Conservation (phyloP, 2,113 vertebrate species). For the Nerophis ophidion region DNA sequence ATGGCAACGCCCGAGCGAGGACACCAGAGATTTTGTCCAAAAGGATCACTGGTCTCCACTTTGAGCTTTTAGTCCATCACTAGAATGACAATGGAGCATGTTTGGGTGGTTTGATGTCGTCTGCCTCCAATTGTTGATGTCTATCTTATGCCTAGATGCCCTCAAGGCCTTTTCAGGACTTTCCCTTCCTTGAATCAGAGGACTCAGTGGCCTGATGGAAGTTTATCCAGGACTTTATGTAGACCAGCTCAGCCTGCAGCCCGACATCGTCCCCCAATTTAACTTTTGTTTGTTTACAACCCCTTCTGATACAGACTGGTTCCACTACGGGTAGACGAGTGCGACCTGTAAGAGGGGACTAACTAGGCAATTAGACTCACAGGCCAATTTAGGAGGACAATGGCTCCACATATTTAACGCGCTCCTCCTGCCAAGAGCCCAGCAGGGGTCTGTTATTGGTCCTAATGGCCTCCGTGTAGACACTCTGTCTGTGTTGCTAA, state of each 20-base stretch:
- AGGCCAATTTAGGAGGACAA: constrained; percentile 74
- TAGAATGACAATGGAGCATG: constrained; percentile 25
- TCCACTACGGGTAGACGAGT: constrained; percentile 64
- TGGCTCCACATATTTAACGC: constrained; percentile 60
- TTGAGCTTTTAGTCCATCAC: constrained; percentile 20
- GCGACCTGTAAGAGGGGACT: constrained; percentile 58
- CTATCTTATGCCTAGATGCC: constrained; percentile 36
- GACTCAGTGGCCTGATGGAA: constrained; percentile 10
- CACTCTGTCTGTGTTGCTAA: constrained; percentile 67
- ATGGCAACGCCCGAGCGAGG: no score
- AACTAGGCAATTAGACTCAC: constrained; percentile 70
- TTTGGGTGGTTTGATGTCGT: constrained; percentile 39
- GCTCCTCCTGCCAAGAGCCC: constrained; percentile 51
- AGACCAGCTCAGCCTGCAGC: constrained; percentile 16
- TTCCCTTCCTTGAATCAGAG: constrained; percentile 31
- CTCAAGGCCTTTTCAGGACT: constrained; percentile 28
- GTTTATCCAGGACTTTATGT: not conserved
- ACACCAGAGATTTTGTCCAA: not conserved
- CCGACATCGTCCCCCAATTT: constrained; percentile 16
- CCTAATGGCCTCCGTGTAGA: constrained; percentile 65
- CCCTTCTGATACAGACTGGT: constrained; percentile 48
- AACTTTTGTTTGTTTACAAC: constrained; percentile 44
- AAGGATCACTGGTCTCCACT: not conserved
- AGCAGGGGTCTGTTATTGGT: constrained; percentile 64
- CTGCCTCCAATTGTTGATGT: constrained; percentile 59